Evolutionary conservation across 92 coral and sea anemone species (phyloP).

Genomic region (Actinernus sp.): DNA sequence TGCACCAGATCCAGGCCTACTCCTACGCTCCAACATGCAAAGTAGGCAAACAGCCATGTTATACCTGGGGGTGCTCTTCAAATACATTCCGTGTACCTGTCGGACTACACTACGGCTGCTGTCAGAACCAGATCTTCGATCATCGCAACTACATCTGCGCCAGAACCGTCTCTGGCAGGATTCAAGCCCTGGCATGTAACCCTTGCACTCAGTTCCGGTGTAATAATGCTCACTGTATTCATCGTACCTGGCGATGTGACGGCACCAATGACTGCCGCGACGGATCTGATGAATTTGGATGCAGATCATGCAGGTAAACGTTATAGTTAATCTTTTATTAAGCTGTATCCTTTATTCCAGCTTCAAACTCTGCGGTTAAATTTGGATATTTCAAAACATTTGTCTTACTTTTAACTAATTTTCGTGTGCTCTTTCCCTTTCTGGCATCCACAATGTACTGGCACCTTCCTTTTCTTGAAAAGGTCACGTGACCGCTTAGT

Average conservation of each 20-base stretch:
- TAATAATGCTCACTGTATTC: background rate
- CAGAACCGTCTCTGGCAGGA: background rate
- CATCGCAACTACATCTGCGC: conserved; percentile 5
- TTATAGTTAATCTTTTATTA: too few relatives aligned
- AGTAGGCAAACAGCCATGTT: background rate
- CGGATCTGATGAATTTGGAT: background rate
- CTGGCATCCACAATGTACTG: too few relatives aligned
- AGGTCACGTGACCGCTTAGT: too few relatives aligned
- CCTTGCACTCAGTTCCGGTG: background rate
- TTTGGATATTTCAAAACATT: too few relatives aligned
- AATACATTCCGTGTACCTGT: background rate
- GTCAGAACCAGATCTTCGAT: conserved; percentile 4
- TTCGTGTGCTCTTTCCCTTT: too few relatives aligned
- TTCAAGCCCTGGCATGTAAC: background rate
- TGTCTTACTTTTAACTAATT: too few relatives aligned
- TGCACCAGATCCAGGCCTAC: background rate
- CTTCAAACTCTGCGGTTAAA: too few relatives aligned
- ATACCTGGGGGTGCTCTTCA: background rate
- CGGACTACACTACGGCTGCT: conserved; percentile 6
- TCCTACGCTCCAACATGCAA: background rate
- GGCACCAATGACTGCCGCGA: background rate
- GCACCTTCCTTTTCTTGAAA: too few relatives aligned
- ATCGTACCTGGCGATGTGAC: conserved; percentile 1
- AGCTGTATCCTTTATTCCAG: too few relatives aligned
- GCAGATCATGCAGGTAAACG: conserved; percentile 1